phyloP scores from a whole-genome alignment of 1,140 invertebrate genomes.

The Drosophila subobscura region DNA sequence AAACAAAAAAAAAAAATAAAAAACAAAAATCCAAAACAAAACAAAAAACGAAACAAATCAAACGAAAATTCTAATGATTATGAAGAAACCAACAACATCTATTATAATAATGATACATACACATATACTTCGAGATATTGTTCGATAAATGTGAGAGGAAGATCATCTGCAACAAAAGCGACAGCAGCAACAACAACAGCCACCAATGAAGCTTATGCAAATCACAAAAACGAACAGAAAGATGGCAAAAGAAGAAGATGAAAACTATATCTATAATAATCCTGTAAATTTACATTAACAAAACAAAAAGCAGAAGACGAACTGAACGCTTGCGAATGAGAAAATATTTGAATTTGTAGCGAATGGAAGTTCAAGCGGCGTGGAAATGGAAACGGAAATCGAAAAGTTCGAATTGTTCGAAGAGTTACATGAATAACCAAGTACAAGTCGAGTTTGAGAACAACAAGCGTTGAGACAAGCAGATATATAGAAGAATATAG shows the following conservation, averaged over 20 bases:
- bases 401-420: constrained; percentile 25
- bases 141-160: constrained; percentile 44
- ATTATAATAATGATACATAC: constrained; percentile 45
- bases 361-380: constrained; percentile 28
- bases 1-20: constrained; percentile 60
- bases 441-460: background rate
- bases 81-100: constrained; percentile 31
- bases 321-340: background rate
- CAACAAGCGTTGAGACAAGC: constrained; percentile 9
- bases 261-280: constrained; percentile 45
- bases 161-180: constrained; percentile 29
- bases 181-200: constrained; percentile 43
- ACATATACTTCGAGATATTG: constrained; percentile 46
- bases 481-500: constrained; percentile 32
- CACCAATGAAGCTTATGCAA: constrained; percentile 69
- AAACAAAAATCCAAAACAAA: constrained; percentile 21
- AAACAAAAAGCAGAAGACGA: constrained; percentile 45
- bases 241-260: constrained; percentile 18
- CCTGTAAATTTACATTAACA: constrained; percentile 70
- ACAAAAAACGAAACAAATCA: constrained; percentile 44
- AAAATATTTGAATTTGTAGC: constrained; percentile 44
- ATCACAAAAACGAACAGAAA: constrained; percentile 25
- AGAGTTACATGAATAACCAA: constrained; percentile 1
- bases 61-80: constrained; percentile 23
- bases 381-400: constrained; percentile 41